A percentile compares a stretch with the other conserved stretches of the same genome.
Evolutionary conservation across 2,797 vertebrate species (phyloP).

Genomic region (Helicolenus hilgendorfi): DNA sequence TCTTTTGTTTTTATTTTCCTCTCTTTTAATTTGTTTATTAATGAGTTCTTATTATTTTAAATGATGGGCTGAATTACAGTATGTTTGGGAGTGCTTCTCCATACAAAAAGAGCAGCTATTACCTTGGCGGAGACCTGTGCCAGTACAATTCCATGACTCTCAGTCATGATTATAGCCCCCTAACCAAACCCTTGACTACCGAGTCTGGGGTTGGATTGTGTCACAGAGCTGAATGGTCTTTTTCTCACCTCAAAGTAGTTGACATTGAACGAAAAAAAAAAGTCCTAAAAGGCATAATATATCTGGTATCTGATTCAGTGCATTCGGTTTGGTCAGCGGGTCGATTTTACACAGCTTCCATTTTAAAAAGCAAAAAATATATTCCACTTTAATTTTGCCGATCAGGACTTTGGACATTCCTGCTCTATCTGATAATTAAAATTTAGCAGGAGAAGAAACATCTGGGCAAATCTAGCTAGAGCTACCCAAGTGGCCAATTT

Average conservation of each 20-base stretch:
- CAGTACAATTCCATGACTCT: too few relatives aligned
- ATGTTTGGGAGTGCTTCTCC: too few relatives aligned
- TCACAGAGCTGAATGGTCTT: background rate
- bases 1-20: too few relatives aligned
- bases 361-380: background rate
- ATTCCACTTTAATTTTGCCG: too few relatives aligned
- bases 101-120: too few relatives aligned
- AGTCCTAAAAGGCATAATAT: fast-evolving
- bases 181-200: background rate
- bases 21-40: too few relatives aligned
- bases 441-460: conserved; percentile 48
- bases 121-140: too few relatives aligned
- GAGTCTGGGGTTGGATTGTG: background rate
- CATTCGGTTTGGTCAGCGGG: background rate
- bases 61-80: too few relatives aligned
- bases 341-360: background rate
- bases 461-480: conserved; percentile 26
- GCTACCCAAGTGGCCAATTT: conserved; percentile 55
- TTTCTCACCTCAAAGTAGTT: background rate
- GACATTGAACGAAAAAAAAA: background rate
- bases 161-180: too few relatives aligned
- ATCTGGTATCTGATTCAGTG: background rate
- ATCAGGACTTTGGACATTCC: conserved; percentile 23
- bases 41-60: too few relatives aligned
- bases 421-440: conserved; percentile 28